Percentiles rank a stretch among this genome's conserved stretches.
Evolutionary conservation across 2,113 vertebrate genomes (phyloP).

Genomic region (Diadophis punctatus): DNA sequence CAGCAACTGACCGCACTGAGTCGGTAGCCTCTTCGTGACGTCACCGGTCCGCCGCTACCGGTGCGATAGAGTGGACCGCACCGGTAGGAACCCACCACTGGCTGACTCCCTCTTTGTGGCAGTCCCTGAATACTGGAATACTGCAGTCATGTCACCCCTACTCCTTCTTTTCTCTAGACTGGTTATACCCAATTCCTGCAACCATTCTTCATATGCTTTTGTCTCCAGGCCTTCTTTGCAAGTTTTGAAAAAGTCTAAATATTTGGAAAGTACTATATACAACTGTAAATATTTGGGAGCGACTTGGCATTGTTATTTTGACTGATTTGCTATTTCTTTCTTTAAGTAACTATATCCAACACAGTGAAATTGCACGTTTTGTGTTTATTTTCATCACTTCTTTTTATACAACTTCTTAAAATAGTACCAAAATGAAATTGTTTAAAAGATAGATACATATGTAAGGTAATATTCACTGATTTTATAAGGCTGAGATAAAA

Average conservation of each 20-base stretch:
- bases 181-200: too few relatives aligned
- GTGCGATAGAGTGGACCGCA: too few relatives aligned
- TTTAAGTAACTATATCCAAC: background rate
- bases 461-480: background rate
- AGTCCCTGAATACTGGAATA: too few relatives aligned
- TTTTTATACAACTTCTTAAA: background rate
- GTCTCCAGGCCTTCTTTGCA: too few relatives aligned
- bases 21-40: too few relatives aligned
- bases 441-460: background rate
- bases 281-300: background rate
- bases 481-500: background rate
- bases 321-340: background rate
- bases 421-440: background rate
- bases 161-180: too few relatives aligned
- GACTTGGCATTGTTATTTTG: background rate
- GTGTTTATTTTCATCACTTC: background rate
- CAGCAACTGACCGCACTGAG: too few relatives aligned
- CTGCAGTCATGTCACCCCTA: too few relatives aligned
- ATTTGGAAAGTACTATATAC: background rate
- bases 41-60: too few relatives aligned
- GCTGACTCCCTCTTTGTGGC: too few relatives aligned
- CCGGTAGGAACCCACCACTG: too few relatives aligned
- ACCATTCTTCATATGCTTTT: too few relatives aligned
- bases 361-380: background rate
- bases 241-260: background rate